Evolutionary conservation across 2,888 invertebrate species (phyloP), one percentile per base, ranked within the genome.

Genomic region (Drosophila rellima): DNA sequence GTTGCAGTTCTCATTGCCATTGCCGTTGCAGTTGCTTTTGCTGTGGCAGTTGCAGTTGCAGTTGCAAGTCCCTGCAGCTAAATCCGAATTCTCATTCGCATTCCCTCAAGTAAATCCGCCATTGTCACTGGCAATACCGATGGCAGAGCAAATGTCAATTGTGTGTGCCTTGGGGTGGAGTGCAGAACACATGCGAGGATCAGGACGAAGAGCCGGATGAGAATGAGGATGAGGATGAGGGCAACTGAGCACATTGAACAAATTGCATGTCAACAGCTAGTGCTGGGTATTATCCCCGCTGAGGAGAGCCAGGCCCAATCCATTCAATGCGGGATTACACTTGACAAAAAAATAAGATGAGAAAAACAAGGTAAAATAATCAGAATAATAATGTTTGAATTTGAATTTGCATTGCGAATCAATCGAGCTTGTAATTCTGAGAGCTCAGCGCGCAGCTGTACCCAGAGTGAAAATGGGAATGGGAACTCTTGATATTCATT

Each of bases 221-320:
- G 44, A 18, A 39, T 40, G 57, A 35, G 45, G 11, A 48, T 10
- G 26, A 37, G 23, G 18, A 44, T 42, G 63, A 35, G 68, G 50
- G 45, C 72, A 45, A 40, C 47, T 33, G 54, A 80, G 64, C 57
- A 64, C 74, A 78, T 78, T 80, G 74, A 72, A 81, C 83, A 88
- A 89, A 89, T 88, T 85, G 88, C 76, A 89, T 89, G 84, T 85
- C 84, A 85, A 85, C 88, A 85, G 70, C 88, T 77, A 52, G 64
- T 47, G 60, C 59, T 47, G 66, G 54, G 85, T 70, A 84, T 89
- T 74, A 82, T 82, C 77, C 82, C 62, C 54, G 33, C 55, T 39
- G 47, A 55, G 33, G 18, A 23, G 20, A 50, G 23, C 23, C 23
- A 18, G 50, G 35, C 60, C 47, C 48, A 39, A 40, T 29, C 51